Evolutionary conservation across 2,888 invertebrate genomes (phyloP).

Genomic region (Pegoplata infirma): DNA sequence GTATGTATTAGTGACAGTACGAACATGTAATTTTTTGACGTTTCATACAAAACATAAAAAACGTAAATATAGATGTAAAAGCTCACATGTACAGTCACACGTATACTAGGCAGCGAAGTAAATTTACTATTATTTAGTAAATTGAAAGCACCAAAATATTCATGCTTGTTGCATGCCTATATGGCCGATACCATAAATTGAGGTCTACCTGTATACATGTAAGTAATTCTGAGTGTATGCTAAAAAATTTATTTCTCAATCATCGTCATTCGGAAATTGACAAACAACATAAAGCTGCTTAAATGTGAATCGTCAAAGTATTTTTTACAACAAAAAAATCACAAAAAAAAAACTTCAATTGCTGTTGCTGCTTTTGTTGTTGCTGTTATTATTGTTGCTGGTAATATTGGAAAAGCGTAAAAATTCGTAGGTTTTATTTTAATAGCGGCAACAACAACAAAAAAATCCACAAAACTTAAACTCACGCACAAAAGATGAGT

Average conservation of each 20-base stretch:
- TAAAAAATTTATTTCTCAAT: conserved; percentile 44
- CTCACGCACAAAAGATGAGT: not conserved
- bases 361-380: not conserved
- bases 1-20: no score
- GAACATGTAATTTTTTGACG: no score
- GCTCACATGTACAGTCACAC: no score
- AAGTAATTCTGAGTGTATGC: not conserved
- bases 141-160: no score
- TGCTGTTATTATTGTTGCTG: not conserved
- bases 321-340: not conserved
- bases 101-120: no score
- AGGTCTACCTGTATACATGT: not conserved
- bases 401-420: not conserved
- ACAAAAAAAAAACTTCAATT: not conserved
- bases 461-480: conserved; percentile 10
- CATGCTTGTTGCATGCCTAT: no score
- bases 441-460: not conserved
- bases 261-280: conserved; percentile 42
- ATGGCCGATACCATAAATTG: no score
- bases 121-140: no score
- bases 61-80: no score
- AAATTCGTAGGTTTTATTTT: conserved; percentile 19
- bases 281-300: conserved; percentile 54
- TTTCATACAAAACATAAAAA: no score
- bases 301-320: conserved; percentile 37